Conservation (phyloP, 1,140 invertebrate species). For the Ectropis grisescens region DNA sequence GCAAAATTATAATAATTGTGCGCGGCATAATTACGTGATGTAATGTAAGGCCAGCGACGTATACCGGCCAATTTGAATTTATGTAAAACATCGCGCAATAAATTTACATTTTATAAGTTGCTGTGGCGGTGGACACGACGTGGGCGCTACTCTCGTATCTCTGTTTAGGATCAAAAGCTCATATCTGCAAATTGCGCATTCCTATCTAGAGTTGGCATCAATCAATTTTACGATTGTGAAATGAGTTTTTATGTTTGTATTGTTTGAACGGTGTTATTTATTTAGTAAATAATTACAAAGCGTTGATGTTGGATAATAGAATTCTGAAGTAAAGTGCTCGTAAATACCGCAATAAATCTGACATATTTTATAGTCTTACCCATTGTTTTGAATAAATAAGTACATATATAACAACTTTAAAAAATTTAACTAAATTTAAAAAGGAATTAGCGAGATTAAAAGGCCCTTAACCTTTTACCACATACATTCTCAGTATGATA, state of each 20-base stretch:
- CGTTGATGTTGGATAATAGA: too few relatives aligned
- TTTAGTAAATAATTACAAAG: too few relatives aligned
- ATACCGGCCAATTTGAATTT: conserved; percentile 58
- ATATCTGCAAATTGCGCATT: conserved; percentile 28
- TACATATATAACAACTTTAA: too few relatives aligned
- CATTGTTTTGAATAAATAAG: too few relatives aligned
- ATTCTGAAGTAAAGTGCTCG: too few relatives aligned
- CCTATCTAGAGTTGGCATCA: conserved; percentile 21
- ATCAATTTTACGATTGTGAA: conserved; percentile 3
- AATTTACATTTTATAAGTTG: conserved; percentile 64
- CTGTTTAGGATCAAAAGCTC: conserved; percentile 34
- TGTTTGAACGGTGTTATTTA: too few relatives aligned
- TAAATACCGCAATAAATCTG: too few relatives aligned
- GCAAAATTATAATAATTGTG: conserved; percentile 69
- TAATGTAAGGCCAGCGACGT: conserved; percentile 50
- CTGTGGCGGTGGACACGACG: conserved; percentile 27
- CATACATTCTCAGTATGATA: conserved; percentile 44
- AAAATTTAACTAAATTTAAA: too few relatives aligned
- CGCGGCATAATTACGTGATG: conserved; percentile 54
- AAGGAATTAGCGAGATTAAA: too few relatives aligned
- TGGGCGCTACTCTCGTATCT: conserved; percentile 40
- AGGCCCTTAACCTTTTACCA: too few relatives aligned
- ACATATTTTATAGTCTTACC: too few relatives aligned
- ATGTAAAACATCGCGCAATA: conserved; percentile 65
- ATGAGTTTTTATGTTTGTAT: too few relatives aligned